A percentile compares a stretch with the other conserved stretches of the same genome.
These are phyloP conservation scores for Tethea ocularis DNA, from an alignment of 2,888 invertebrate genomes.

Conservation along the genomic window DNA sequence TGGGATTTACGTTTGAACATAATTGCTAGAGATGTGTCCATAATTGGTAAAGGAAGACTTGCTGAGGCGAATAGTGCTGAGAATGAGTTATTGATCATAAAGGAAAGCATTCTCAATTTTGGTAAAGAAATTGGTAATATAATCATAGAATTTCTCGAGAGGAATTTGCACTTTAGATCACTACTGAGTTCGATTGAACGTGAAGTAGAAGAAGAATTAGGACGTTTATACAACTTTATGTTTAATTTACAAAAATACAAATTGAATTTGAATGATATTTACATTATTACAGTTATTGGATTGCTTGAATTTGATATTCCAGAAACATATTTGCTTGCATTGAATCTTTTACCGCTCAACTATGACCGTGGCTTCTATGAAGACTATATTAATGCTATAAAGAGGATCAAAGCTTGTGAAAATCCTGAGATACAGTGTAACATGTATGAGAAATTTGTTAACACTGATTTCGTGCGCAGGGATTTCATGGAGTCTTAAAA, in stretches of 20 bases:
- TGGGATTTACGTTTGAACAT: conserved; percentile 42
- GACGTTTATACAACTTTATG: not conserved
- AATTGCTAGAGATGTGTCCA: conserved; percentile 28
- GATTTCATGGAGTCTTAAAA: conserved; percentile 12
- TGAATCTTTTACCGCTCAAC: conserved; percentile 35
- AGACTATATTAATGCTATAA: conserved; percentile 23
- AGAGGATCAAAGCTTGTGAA: conserved; percentile 31
- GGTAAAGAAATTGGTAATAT: conserved; percentile 34
- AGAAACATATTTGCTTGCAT: conserved; percentile 36
- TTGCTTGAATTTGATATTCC: conserved; percentile 21
- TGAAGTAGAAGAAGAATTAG: not conserved
- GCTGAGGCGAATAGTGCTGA: conserved; percentile 6
- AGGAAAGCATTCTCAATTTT: conserved; percentile 25
- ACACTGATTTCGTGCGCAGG: conserved; percentile 24
- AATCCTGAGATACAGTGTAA: conserved; percentile 36
- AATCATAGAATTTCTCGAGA: conserved; percentile 31
- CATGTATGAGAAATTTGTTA: conserved; percentile 33
- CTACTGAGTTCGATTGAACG: not conserved
- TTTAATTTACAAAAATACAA: not conserved
- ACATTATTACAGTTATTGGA: conserved; percentile 14
- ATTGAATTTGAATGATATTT: conserved; percentile 13
- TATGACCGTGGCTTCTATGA: conserved; percentile 17
- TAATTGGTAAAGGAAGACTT: conserved; percentile 14
- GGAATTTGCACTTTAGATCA: conserved; percentile 19
- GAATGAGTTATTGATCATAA: not conserved